A percentile compares a stretch with the other conserved stretches of the same genome.
phyloP scores from a whole-genome alignment of 2,888 invertebrate genomes.

The Ophion slaviceki region DNA sequence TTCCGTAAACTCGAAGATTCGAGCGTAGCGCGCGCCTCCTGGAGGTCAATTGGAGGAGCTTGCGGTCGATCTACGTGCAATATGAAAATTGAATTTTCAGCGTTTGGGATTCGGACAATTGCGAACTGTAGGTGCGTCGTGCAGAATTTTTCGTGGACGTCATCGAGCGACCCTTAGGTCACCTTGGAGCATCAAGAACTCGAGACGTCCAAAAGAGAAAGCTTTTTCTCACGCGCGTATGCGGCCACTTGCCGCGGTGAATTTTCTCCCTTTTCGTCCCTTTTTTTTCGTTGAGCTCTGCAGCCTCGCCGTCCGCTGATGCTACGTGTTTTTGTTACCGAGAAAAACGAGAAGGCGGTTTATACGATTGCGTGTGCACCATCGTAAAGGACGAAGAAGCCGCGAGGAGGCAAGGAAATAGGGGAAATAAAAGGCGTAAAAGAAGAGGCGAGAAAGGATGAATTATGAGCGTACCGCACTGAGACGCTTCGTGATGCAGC shows the following conservation, averaged over 20 bases:
- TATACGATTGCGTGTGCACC: slow-evolving; percentile 47
- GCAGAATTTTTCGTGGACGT: neutral
- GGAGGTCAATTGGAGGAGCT: neutral
- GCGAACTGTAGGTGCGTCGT: neutral
- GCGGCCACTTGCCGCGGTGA: slow-evolving; percentile 46
- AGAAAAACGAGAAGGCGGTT: slow-evolving; percentile 47
- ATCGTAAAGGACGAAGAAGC: slow-evolving; percentile 43
- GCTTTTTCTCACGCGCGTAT: slow-evolving; percentile 32
- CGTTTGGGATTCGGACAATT: neutral
- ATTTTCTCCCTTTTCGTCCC: slow-evolving; percentile 29
- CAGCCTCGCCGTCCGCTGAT: slow-evolving; percentile 59
- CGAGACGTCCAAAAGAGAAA: slow-evolving; percentile 24
- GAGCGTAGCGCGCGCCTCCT: neutral
- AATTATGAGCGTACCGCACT: slow-evolving; percentile 68
- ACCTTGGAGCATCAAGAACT: neutral
- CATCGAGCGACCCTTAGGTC: slow-evolving; percentile 1
- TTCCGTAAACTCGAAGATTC: slow-evolving; percentile 39
- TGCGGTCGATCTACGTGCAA: neutral
- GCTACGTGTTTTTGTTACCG: slow-evolving; percentile 29
- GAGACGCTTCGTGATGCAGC: slow-evolving; percentile 31
- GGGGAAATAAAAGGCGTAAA: slow-evolving; percentile 25
- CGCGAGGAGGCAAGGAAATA: slow-evolving; percentile 29
- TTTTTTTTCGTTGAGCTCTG: slow-evolving; percentile 66
- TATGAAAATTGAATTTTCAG: too few species aligned
- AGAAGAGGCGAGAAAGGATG: slow-evolving; percentile 64